Conservation (phyloP, 2,888 invertebrate genomes). For the Sinelater perroti region DNA sequence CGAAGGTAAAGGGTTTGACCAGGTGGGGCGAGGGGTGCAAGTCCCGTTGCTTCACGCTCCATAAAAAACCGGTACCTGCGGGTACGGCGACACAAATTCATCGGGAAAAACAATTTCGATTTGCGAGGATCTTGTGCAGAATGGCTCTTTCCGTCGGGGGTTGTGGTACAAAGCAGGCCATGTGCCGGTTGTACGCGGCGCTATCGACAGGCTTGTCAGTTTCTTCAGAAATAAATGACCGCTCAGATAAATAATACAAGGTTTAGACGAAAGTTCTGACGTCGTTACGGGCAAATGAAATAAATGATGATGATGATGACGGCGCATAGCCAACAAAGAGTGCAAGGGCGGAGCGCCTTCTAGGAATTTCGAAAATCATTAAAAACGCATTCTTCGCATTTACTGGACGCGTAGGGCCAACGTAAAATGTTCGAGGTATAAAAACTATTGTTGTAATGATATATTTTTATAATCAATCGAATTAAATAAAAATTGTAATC, state of each 20-base stretch:
- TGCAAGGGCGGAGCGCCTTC: slow-evolving; percentile 22
- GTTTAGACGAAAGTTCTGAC: slow-evolving; percentile 41
- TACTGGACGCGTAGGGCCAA: not conserved
- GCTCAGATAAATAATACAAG: slow-evolving; percentile 40
- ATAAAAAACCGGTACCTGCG: slow-evolving; percentile 33
- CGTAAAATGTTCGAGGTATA: not conserved
- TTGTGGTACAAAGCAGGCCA: no score
- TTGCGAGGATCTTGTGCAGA: no score
- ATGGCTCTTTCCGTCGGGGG: no score
- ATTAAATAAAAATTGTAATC: not conserved
- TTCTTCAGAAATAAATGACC: slow-evolving; percentile 38
- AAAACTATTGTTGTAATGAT: not conserved
- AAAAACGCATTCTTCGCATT: slow-evolving; percentile 6
- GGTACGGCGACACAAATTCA: not conserved
- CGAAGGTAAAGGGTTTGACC: slow-evolving; percentile 24
- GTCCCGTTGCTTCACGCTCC: slow-evolving; percentile 32
- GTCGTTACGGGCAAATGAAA: slow-evolving; percentile 46
- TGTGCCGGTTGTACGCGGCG: no score
- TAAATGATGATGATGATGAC: slow-evolving; percentile 48
- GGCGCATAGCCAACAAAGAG: slow-evolving; percentile 28
- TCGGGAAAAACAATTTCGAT: not conserved
- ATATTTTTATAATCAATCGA: not conserved
- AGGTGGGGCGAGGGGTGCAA: slow-evolving; percentile 20
- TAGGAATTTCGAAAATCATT: slow-evolving; percentile 26
- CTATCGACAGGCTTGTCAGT: slow-evolving; percentile 24